Evolutionary conservation across 2,888 invertebrate genomes (phyloP).

Genomic region (Amiota communis): DNA sequence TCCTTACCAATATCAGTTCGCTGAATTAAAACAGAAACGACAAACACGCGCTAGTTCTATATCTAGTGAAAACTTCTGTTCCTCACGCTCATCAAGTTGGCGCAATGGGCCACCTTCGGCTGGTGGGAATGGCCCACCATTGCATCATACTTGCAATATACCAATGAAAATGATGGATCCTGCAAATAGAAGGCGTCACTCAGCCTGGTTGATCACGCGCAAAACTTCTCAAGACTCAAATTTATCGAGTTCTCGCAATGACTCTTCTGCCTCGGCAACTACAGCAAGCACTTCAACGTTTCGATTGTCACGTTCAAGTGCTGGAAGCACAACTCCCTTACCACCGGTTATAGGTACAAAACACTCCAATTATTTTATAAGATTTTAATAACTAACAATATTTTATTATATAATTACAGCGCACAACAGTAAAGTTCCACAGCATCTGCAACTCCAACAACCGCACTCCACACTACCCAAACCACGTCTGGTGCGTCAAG

Average conservation of each 20-base stretch:
- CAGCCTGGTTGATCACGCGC: conserved; percentile 91
- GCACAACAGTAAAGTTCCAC: conserved; percentile 67
- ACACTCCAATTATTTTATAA: background rate
- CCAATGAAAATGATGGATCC: conserved; percentile 84
- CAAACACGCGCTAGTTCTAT: conserved; percentile 87
- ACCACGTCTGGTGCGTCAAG: conserved; percentile 85
- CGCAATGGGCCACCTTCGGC: conserved; percentile 78
- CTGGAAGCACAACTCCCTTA: conserved; percentile 75
- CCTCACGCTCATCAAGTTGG: conserved; percentile 91
- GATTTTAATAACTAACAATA: background rate
- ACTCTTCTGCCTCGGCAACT: conserved; percentile 92
- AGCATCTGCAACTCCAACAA: conserved; percentile 45
- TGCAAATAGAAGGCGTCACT: conserved; percentile 81
- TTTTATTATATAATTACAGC: conserved; percentile 50
- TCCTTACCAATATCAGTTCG: conserved; percentile 83
- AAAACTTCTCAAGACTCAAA: conserved; percentile 95
- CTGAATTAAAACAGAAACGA: conserved; percentile 82
- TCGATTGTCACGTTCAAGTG: conserved; percentile 89
- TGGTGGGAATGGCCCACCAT: conserved; percentile 37
- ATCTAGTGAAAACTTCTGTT: conserved; percentile 92
- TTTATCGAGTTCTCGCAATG: conserved; percentile 90
- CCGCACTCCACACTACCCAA: conserved; percentile 73
- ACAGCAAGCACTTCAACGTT: conserved; percentile 93
- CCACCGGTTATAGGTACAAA: conserved; percentile 70
- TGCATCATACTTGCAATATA: conserved; percentile 78